Conservation (phyloP, 2,113 vertebrate species). For the Columba livia region DNA sequence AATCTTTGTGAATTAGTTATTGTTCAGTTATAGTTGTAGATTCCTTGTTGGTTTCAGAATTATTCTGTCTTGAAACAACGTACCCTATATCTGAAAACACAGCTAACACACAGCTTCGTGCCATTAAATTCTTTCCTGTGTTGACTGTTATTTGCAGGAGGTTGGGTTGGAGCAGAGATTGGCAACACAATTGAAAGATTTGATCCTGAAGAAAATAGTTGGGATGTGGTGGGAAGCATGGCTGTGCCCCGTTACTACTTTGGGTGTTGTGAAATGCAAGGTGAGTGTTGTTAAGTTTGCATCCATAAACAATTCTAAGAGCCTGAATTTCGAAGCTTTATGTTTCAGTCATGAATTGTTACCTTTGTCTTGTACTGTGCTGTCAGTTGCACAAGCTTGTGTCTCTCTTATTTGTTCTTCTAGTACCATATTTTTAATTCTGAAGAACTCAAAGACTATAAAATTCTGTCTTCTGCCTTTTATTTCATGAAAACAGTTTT, state of each 20-base stretch:
- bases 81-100: neutral
- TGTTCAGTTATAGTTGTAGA: neutral
- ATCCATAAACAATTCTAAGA: neutral
- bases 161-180: constrained; percentile 97
- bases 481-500: neutral
- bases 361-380: neutral
- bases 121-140: neutral
- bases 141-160: constrained; percentile 78
- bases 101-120: neutral
- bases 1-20: neutral
- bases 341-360: neutral
- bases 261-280: constrained; percentile 96
- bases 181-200: constrained; percentile 95
- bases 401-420: neutral
- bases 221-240: constrained; percentile 95
- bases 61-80: neutral
- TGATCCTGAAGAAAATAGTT: constrained; percentile 94
- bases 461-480: neutral
- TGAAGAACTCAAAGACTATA: neutral
- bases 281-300: constrained; percentile 63
- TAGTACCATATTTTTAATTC: neutral
- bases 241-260: constrained; percentile 91
- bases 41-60: neutral
- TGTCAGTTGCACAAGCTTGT: neutral
- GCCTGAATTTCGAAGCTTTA: neutral